Conservation (phyloP, 2,113 vertebrate species). For the Aix galericulata region DNA sequence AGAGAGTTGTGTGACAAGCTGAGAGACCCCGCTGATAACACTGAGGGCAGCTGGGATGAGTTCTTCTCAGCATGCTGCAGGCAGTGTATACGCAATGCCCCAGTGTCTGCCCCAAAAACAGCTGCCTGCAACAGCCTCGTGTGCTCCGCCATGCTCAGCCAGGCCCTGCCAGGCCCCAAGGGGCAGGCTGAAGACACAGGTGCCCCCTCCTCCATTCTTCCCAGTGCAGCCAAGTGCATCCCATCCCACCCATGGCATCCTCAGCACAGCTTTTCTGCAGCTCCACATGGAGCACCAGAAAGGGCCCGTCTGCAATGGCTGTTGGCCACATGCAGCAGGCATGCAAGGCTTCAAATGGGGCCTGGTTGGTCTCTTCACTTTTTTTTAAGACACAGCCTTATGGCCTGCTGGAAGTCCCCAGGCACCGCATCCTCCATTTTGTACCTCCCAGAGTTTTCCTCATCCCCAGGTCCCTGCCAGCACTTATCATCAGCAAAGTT, state of each 20-base stretch:
- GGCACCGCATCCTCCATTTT: accelerated
- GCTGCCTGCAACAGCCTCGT: accelerated
- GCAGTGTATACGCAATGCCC: too few species aligned
- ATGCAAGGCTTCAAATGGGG: accelerated
- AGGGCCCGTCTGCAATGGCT: not conserved
- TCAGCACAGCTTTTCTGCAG: accelerated
- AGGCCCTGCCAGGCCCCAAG: accelerated
- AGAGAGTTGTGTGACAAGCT: too few species aligned
- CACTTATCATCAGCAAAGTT: not conserved
- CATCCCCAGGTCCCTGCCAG: accelerated
- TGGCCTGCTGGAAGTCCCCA: not conserved
- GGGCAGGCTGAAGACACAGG: accelerated
- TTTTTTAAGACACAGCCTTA: accelerated
- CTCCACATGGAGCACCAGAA: not conserved
- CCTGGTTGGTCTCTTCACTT: accelerated
- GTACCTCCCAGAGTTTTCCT: not conserved
- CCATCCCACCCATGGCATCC: accelerated
- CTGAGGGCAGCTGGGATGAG: too few species aligned
- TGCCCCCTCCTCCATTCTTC: accelerated
- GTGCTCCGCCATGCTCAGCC: accelerated
- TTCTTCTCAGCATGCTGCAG: too few species aligned
- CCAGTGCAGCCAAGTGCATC: accelerated
- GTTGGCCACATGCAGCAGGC: not conserved
- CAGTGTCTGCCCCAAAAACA: not conserved
- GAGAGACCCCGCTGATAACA: not conserved